Percentiles rank a stretch among this genome's conserved stretches.
These are phyloP conservation scores for Leptogaster cylindrica DNA, from an alignment of 2,888 invertebrate genomes.

Conservation along the genomic window DNA sequence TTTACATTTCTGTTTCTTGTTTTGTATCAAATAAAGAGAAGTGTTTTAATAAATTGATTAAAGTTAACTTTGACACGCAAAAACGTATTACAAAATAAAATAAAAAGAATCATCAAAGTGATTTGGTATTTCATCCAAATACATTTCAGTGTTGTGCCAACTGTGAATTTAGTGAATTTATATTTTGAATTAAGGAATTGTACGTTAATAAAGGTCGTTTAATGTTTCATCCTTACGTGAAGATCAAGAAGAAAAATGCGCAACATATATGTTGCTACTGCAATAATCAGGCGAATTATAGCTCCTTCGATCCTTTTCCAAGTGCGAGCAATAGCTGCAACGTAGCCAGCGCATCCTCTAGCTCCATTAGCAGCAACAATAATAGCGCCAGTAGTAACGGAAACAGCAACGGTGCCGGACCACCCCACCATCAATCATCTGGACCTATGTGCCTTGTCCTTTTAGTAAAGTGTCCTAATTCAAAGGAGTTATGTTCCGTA, in stretches of 20 bases:
- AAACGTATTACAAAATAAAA: neutral
- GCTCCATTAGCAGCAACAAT: constrained; percentile 30
- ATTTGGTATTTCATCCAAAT: too few relatives aligned
- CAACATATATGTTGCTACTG: constrained; percentile 46
- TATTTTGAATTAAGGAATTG: neutral
- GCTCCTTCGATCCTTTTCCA: constrained; percentile 30
- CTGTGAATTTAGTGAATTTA: neutral
- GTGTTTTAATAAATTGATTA: neutral
- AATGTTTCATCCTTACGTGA: constrained; percentile 62
- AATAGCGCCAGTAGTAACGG: constrained; percentile 39
- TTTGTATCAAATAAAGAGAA: constrained; percentile 1
- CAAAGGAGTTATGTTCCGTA: constrained; percentile 61
- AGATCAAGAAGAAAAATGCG: constrained; percentile 60
- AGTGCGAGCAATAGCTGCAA: constrained; percentile 46
- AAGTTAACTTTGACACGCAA: neutral
- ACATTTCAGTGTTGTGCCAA: neutral
- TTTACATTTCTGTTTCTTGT: neutral
- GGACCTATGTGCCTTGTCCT: constrained; percentile 62
- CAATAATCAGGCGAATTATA: constrained; percentile 28
- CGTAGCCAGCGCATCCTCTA: constrained; percentile 47
- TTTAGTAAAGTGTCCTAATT: constrained; percentile 62
- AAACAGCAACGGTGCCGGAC: constrained; percentile 28
- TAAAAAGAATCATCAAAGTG: too few relatives aligned
- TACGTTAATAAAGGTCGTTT: constrained; percentile 48
- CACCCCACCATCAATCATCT: too few relatives aligned